phyloP scores from a whole-genome alignment of 2,113 vertebrate genomes.

The Peromyscus leucopus region DNA sequence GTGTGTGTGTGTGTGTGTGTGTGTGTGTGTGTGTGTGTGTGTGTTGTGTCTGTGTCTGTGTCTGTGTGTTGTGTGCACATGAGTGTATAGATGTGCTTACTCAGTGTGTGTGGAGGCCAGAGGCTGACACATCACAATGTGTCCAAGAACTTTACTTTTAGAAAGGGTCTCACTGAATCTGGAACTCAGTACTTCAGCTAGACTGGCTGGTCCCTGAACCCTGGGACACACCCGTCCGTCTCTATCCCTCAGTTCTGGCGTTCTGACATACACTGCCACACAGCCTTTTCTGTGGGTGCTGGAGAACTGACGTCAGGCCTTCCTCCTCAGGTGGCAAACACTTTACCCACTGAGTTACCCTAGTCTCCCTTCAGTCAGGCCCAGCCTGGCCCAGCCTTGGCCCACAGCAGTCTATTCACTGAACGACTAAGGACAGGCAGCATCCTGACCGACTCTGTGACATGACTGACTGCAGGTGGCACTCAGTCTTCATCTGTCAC shows the following conservation, averaged over 20 bases:
- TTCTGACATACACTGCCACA: neutral
- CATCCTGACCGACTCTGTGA: neutral
- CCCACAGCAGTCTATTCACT: fast-evolving
- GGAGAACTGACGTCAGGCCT: neutral
- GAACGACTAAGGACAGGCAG: neutral
- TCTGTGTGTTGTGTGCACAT: no score
- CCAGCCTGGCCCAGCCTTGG: no score
- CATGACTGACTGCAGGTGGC: neutral
- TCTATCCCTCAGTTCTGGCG: no score
- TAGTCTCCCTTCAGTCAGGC: neutral
- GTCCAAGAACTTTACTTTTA: neutral
- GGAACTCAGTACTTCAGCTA: no score
- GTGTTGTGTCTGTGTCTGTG: neutral
- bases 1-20: neutral
- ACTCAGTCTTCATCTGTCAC: neutral
- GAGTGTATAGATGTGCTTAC: neutral
- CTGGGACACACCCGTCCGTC: neutral
- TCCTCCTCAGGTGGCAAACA: neutral
- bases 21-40: neutral
- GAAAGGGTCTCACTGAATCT: neutral
- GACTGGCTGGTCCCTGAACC: neutral
- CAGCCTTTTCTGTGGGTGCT: neutral
- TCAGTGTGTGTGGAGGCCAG: neutral
- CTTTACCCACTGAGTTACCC: neutral
- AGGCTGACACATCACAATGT: neutral